phyloP scores from a whole-genome alignment of 2,797 vertebrate species.

The Alcedo quadribrachys region DNA sequence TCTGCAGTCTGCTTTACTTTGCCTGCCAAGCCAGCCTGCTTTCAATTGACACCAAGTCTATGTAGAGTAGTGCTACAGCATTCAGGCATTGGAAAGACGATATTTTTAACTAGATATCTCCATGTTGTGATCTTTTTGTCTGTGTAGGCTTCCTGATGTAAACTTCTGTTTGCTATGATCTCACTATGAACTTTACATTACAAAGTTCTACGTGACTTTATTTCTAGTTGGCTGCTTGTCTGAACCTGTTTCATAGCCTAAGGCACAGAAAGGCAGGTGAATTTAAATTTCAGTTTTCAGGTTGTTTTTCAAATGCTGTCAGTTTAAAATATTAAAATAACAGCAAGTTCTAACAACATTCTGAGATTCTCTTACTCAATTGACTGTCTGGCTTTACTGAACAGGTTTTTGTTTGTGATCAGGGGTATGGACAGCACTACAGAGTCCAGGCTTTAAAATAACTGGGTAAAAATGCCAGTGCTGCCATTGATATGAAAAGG shows the following conservation, averaged over 20 bases:
- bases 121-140: not conserved
- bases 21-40: not conserved
- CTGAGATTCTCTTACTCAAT: not conserved
- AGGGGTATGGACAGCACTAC: not conserved
- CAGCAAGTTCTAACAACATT: not conserved
- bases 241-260: conserved; percentile 22
- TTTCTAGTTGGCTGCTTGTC: conserved; percentile 43
- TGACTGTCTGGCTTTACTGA: not conserved
- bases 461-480: conserved; percentile 13
- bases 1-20: not conserved
- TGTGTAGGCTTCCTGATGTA: not conserved
- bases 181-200: not conserved
- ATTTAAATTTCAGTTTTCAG: conserved; percentile 52
- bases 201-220: conserved; percentile 12
- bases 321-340: conserved; percentile 48
- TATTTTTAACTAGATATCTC: not conserved
- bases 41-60: not conserved
- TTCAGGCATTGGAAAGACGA: not conserved
- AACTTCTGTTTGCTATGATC: conserved; percentile 33
- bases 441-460: conserved; percentile 3
- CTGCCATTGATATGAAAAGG: not conserved
- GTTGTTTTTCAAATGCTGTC: conserved; percentile 27
- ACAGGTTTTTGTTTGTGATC: not conserved
- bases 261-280: conserved; percentile 46
- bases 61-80: not conserved